Evolutionary conservation across 2,797 vertebrate genomes (phyloP).

Genomic region (Crypturellus tataupa): DNA sequence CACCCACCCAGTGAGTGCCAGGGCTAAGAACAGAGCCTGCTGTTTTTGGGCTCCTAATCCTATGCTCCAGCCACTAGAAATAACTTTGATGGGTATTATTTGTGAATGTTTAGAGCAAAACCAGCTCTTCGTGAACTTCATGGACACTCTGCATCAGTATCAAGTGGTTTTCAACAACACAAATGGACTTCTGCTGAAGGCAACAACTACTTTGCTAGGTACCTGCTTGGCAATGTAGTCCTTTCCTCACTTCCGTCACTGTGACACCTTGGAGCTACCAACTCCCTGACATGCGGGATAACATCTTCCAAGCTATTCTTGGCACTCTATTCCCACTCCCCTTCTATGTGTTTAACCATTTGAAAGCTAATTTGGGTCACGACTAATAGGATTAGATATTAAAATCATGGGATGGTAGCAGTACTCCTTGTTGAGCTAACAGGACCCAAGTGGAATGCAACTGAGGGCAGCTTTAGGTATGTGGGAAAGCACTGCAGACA

Average conservation of each 20-base stretch:
- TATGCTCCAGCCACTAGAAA: not conserved
- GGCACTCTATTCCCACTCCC: slow-evolving; percentile 64
- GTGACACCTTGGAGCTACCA: slow-evolving; percentile 68
- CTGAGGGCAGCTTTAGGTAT: not conserved
- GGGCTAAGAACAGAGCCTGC: slow-evolving; percentile 8
- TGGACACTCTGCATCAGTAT: not conserved
- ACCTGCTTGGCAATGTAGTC: slow-evolving; percentile 25
- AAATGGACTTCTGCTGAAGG: not conserved
- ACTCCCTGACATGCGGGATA: slow-evolving; percentile 64
- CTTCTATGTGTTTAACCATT: slow-evolving; percentile 73
- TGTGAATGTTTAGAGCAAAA: not conserved
- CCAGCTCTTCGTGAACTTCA: not conserved
- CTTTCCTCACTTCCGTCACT: slow-evolving; percentile 59
- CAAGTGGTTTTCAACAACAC: not conserved
- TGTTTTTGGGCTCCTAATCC: slow-evolving; percentile 29
- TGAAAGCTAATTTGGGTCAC: slow-evolving; percentile 70
- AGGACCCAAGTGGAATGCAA: not conserved
- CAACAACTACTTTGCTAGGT: not conserved
- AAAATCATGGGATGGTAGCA: slow-evolving; percentile 49
- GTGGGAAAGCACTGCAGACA: not conserved
- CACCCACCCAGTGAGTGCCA: slow-evolving; percentile 1
- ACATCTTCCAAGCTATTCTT: slow-evolving; percentile 72
- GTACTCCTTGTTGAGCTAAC: not conserved
- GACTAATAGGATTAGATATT: slow-evolving; percentile 66
- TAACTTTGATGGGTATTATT: not conserved